Evolutionary conservation across 2,797 vertebrate genomes (phyloP), one percentile per base, ranked within the genome.

Genomic region (Sphaeramia orbicularis): DNA sequence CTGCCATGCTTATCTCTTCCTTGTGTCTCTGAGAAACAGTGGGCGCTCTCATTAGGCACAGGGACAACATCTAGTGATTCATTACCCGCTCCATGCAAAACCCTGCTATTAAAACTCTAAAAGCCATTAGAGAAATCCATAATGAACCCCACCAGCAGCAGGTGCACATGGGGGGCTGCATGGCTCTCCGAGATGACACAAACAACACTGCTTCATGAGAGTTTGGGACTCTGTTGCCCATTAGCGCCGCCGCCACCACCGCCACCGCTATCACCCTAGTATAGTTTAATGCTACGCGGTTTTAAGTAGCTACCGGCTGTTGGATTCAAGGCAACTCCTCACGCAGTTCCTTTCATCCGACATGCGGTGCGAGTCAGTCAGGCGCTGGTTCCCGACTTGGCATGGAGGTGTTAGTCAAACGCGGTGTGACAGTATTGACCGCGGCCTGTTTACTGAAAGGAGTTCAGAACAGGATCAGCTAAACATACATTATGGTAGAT

Each of bases 101-200:
- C 79, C 85, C 80, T 71, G 83, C 91, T 89, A 91, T 93, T 92
- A 92, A 91, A 92, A 92, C 88, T 87, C 84, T 86, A 88, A 90
- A 91, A 90, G 85, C 89, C 91, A 91, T 93, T 92, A 92, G 88
- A 92, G 88, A 73, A 86, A 91, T 87, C 77, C 85, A 90, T 92
- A 92, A 92, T 90, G 91, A 93, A 89, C 78, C 85, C 76, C 68
- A 85, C 65, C 76, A 91, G 87, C 90, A 90, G 90, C 90, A 91
- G 92, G 90, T 92, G 90, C 86, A 83, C 86, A 69, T 71, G 65
- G 85, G 82, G 80, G 85, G 73, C 53, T 74, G 30, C 30, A 30
- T 3, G 85, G 69, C 82, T 67, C 75, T 57, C 38, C 16, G 66
- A 85, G 83, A 85, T 81, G 89, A 86, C 86, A 89, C 88, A 89